Base-by-base conservation (phyloP, 2,797 vertebrate species). In the Paratrypauchen microcephalus region DNA sequence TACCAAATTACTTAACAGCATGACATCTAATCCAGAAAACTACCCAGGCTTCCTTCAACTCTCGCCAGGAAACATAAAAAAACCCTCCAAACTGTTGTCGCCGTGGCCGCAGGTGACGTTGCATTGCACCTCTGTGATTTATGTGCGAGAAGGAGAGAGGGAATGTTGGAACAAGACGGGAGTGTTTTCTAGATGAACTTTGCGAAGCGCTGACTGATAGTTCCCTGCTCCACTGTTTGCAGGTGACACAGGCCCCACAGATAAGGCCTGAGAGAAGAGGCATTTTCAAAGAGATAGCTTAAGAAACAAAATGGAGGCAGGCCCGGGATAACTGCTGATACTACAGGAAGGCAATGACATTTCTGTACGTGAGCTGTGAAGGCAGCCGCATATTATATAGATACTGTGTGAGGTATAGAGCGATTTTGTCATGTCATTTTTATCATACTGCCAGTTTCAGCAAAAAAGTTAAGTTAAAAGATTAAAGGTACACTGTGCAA, bases 101-200 rank as follows among this genome's bases (percentile, higher is more conserved):
- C 7, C 8, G 77, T 66, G 72, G 79, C 75, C 78, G 79, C 66
- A 74, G 71, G 81, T 76, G 71, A 71, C 69, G 75, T 70, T 18
- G 64, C 57, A 24, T 74, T 70, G 70, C 63, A 72, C 48, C 64
- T 16, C 16, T 66, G 79, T 90, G 85, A 88, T 85, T 87, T 87
- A 90, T 88, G 84, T 84, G 78, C 50, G 41, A 2, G 63, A n/a
- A 1, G 73, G 69, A 71, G 78, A 73, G 86, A 80, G 79, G 59
- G 79, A 87, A 85, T 80, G 83, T 83, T 80, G 79, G 85, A 88
- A 89, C 88, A 88, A 82, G 86, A 89, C 81, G 55, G 64, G 80
- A 85, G 76, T 72, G 69, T 80, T 70, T 73, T 79, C 81, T 62
- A 77, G 82, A 86, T 89, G 86, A 90, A 89, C 80, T 89, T 78